Percentiles rank a stretch among this genome's conserved stretches.
phyloP scores from a whole-genome alignment of 2,888 invertebrate species.

The Agonopterix subpropinquella region DNA sequence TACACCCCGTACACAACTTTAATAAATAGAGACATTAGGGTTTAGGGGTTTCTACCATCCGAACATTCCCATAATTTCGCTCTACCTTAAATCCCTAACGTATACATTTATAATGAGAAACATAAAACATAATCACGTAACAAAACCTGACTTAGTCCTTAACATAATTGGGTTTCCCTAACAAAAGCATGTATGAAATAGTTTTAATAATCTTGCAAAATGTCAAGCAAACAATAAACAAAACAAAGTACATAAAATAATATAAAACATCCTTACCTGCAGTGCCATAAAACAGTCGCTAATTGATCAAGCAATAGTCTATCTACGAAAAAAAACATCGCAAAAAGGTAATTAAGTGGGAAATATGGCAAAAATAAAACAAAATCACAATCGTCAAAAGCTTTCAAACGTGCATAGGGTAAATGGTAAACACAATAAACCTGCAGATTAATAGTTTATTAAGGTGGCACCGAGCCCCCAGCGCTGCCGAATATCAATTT shows the following conservation, averaged over 20 bases:
- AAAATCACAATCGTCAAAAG: conserved; percentile 75
- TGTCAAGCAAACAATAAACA: conserved; percentile 6
- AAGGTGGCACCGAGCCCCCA: no score
- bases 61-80: no score
- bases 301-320: no score
- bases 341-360: conserved; percentile 35
- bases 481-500: background rate
- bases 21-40: no score
- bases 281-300: conserved; percentile 8
- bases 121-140: no score
- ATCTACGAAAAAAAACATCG: conserved; percentile 38
- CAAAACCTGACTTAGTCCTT: background rate
- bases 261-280: conserved; percentile 46
- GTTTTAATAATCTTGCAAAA: background rate
- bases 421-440: conserved; percentile 4
- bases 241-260: background rate
- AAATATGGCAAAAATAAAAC: conserved; percentile 55
- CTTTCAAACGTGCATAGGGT: conserved; percentile 70
- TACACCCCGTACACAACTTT: no score
- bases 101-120: no score
- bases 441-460: background rate
- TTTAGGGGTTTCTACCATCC: no score
- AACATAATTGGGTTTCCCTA: background rate
- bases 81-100: no score
- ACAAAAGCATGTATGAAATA: conserved; percentile 16